Percentiles rank a stretch among this genome's conserved stretches.
phyloP scores from a whole-genome alignment of 2,888 invertebrate genomes.

The Watsonalla cultraria region DNA sequence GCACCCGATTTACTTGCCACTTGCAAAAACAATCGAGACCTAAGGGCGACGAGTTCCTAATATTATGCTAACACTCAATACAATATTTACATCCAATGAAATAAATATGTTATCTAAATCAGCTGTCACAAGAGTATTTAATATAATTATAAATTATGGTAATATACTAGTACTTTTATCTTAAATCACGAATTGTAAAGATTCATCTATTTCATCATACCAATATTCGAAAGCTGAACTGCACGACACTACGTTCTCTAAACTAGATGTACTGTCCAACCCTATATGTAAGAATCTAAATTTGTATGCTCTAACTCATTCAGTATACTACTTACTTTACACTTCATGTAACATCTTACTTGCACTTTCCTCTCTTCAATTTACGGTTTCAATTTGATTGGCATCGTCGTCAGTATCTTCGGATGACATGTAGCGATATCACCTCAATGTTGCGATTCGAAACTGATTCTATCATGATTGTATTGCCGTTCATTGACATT shows the following conservation, averaged over 20 bases:
- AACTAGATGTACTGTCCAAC: constrained; percentile 53
- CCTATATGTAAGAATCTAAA: constrained; percentile 56
- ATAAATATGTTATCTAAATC: constrained; percentile 38
- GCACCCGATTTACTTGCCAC: constrained; percentile 45
- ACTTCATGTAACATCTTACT: constrained; percentile 22
- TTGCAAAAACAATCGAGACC: constrained; percentile 31
- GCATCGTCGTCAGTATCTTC: not conserved
- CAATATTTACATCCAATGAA: constrained; percentile 62
- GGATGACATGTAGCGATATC: too few species aligned
- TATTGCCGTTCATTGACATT: too few species aligned
- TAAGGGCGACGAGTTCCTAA: constrained; percentile 44
- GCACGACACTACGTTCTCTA: constrained; percentile 60
- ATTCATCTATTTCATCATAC: constrained; percentile 56
- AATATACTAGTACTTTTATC: constrained; percentile 50
- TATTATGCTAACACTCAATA: constrained; percentile 56
- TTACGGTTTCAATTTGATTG: not conserved
- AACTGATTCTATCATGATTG: too few species aligned
- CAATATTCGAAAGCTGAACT: constrained; percentile 78
- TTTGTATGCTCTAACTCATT: constrained; percentile 56
- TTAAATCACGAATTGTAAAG: constrained; percentile 62
- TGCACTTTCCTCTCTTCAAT: constrained; percentile 8
- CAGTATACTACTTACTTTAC: constrained; percentile 54
- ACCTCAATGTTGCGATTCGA: too few species aligned
- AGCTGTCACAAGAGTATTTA: constrained; percentile 44
- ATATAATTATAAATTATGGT: constrained; percentile 32